These are phyloP conservation scores for Festucalex cinctus DNA, from an alignment of 2,113 vertebrate species.

Conservation along the genomic window DNA sequence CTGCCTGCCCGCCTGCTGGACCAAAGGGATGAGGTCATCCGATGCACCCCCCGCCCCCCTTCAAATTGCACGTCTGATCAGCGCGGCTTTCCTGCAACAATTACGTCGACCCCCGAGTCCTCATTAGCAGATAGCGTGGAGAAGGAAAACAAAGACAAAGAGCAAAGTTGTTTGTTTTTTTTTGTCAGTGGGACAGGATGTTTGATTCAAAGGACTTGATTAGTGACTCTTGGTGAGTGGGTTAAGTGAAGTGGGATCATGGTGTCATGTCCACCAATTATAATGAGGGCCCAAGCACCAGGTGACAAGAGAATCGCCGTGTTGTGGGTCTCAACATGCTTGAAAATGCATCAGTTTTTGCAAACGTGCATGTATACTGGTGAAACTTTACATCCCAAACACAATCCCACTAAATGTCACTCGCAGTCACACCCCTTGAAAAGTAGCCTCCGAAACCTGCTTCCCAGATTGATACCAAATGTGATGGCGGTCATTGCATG, in stretches of 20 bases:
- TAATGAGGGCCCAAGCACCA: neutral
- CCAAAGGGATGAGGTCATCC: slow-evolving; percentile 69
- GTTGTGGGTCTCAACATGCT: neutral
- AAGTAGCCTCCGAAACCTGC: neutral
- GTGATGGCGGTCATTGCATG: neutral
- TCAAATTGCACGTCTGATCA: slow-evolving; percentile 77
- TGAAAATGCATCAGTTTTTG: neutral
- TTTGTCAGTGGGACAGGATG: slow-evolving; percentile 50
- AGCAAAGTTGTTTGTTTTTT: slow-evolving; percentile 19
- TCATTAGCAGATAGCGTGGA: slow-evolving; percentile 69
- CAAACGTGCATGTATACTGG: neutral
- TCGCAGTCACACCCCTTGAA: neutral
- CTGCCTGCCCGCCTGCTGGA: slow-evolving; percentile 51
- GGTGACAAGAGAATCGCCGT: neutral
- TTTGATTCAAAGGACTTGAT: slow-evolving; percentile 58
- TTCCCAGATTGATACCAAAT: neutral
- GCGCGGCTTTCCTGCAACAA: slow-evolving; percentile 74
- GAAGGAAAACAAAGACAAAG: slow-evolving; percentile 50
- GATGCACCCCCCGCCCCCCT: slow-evolving; percentile 61
- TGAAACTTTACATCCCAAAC: neutral
- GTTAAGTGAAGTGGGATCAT: slow-evolving; percentile 20
- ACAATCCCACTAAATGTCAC: neutral
- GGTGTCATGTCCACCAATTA: slow-evolving; percentile 3
- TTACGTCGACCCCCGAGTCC: slow-evolving; percentile 69
- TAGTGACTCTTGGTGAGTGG: slow-evolving; percentile 27